A percentile compares a stretch with the other conserved stretches of the same genome.
phyloP scores from a whole-genome alignment of 2,797 vertebrate genomes.

The Diglossa cyanea region DNA sequence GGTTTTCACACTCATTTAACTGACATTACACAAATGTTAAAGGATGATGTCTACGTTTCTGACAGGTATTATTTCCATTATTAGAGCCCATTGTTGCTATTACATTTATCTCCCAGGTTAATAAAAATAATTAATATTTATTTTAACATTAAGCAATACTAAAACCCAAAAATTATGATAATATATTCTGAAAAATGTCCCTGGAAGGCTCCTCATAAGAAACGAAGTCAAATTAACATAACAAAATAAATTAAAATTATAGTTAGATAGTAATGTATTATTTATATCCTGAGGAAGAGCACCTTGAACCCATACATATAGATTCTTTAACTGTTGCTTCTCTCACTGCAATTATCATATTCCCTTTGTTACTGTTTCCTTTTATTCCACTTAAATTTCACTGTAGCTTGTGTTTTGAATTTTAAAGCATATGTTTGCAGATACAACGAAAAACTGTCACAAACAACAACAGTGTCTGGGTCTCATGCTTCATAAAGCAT shows the following conservation, averaged over 20 bases:
- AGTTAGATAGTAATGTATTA: background rate
- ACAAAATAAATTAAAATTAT: background rate
- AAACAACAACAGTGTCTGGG: background rate
- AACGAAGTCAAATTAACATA: background rate
- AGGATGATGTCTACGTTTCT: constrained; percentile 9
- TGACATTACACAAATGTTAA: constrained; percentile 1
- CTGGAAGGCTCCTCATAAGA: background rate
- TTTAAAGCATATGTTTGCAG: background rate
- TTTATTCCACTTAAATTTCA: background rate
- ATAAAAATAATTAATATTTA: background rate
- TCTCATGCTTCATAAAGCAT: background rate
- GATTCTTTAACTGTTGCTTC: background rate
- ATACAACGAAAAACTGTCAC: background rate
- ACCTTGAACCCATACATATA: background rate
- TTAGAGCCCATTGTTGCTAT: background rate
- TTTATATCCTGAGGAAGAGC: background rate
- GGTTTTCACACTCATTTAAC: constrained; percentile 25
- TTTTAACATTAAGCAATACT: background rate
- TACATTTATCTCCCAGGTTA: constrained; percentile 32
- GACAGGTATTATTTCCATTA: background rate
- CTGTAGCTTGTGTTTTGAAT: background rate
- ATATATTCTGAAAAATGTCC: background rate
- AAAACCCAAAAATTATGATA: background rate
- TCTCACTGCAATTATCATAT: background rate
- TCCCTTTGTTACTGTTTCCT: background rate